Evolutionary conservation across 2,888 invertebrate species (phyloP).

Genomic region (Panzeria rudis): DNA sequence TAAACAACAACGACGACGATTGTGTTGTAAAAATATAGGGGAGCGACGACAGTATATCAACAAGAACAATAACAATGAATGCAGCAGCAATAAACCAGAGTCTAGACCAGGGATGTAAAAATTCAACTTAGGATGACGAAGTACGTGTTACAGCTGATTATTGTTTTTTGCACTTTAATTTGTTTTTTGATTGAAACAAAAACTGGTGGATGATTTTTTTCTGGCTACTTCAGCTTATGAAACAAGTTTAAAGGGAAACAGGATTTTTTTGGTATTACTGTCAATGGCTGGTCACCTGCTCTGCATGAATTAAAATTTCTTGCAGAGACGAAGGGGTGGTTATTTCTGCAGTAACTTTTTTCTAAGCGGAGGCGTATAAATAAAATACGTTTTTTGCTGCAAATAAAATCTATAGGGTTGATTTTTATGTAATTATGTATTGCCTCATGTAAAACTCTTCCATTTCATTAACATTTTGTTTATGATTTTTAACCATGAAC

Average conservation of each 20-base stretch:
- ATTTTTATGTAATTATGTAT: slow-evolving; percentile 24
- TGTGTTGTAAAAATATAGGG: slow-evolving; percentile 29
- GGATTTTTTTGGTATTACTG: slow-evolving; percentile 34
- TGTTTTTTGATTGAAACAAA: slow-evolving; percentile 12
- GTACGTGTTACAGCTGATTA: slow-evolving; percentile 65
- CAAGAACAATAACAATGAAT: slow-evolving; percentile 30
- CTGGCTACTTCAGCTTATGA: background rate
- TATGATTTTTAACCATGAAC: background rate
- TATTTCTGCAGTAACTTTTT: slow-evolving; percentile 20
- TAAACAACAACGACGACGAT: slow-evolving; percentile 12
- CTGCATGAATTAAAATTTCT: slow-evolving; percentile 8
- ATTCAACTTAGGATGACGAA: background rate
- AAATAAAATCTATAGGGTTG: slow-evolving; percentile 34
- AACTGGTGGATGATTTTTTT: slow-evolving; percentile 53
- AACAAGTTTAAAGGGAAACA: slow-evolving; percentile 60
- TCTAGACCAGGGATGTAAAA: slow-evolving; percentile 57
- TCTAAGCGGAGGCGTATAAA: slow-evolving; percentile 37
- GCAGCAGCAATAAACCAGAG: slow-evolving; percentile 37
- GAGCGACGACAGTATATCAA: slow-evolving; percentile 40
- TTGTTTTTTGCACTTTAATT: slow-evolving; percentile 20
- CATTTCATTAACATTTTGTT: background rate
- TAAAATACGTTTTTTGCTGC: slow-evolving; percentile 42
- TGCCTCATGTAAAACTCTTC: background rate
- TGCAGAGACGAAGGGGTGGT: slow-evolving; percentile 35
- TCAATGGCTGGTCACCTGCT: slow-evolving; percentile 11